These are phyloP conservation scores for Apostichopus japonicus DNA, from an alignment of 35 echinoderm and acorn worm species.

Conservation along the genomic window DNA sequence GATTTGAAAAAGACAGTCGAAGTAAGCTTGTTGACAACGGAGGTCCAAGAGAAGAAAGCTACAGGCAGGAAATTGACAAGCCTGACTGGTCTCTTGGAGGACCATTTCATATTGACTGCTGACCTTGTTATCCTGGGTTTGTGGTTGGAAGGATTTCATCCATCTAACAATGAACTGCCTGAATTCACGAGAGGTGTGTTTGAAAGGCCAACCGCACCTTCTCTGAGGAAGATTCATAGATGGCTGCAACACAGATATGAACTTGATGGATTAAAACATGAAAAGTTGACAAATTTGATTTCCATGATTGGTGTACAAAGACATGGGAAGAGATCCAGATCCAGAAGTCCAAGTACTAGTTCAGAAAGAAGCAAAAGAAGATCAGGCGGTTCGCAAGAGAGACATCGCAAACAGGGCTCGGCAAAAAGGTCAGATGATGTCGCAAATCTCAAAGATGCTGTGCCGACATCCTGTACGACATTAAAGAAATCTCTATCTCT, in stretches of 20 bases:
- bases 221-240: slow-evolving; percentile 26
- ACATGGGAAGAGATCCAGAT: slow-evolving; percentile 11
- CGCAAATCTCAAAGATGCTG: not conserved
- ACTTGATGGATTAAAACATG: slow-evolving; percentile 42
- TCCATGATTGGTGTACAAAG: not conserved
- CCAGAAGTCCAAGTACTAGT: slow-evolving; percentile 22
- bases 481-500: not conserved
- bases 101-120: slow-evolving; percentile 28
- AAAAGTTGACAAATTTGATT: slow-evolving; percentile 5
- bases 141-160: slow-evolving; percentile 19
- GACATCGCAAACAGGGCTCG: not conserved
- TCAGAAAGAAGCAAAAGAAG: slow-evolving; percentile 18
- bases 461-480: not conserved
- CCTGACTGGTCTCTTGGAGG: slow-evolving; percentile 7
- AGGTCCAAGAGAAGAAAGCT: slow-evolving; percentile 16
- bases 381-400: not conserved
- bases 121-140: slow-evolving; percentile 20
- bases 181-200: slow-evolving; percentile 8
- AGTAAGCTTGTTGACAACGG: slow-evolving; percentile 11
- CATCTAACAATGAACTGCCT: not conserved
- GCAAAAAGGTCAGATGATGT: not conserved
- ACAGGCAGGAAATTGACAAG: not conserved
- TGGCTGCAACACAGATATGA: slow-evolving; percentile 43
- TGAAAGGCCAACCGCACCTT: not conserved
- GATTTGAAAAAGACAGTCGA: not conserved